These are phyloP conservation scores for Cyprinodon diabolis DNA, from an alignment of 2,797 vertebrate genomes.

Conservation along the genomic window DNA sequence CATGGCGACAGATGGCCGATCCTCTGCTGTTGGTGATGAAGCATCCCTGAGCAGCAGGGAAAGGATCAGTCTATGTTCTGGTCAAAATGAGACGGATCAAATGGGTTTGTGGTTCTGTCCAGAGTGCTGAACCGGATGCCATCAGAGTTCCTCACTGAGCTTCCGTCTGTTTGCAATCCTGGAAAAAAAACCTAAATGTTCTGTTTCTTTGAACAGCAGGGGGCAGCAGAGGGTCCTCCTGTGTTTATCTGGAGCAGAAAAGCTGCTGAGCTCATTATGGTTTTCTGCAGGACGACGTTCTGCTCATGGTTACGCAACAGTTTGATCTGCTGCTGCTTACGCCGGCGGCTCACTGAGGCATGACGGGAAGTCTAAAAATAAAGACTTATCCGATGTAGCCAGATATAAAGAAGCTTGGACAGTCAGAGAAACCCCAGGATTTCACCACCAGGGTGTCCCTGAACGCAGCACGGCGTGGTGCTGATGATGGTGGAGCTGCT, in stretches of 20 bases:
- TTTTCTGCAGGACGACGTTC: conserved; percentile 20
- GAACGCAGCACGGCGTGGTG: conserved; percentile 19
- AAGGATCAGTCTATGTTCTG: no score
- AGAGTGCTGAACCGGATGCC: no score
- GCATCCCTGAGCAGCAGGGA: no score
- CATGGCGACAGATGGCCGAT: no score
- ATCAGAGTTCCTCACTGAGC: neutral
- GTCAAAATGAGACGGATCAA: no score
- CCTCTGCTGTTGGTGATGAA: no score
- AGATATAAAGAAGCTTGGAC: conserved; percentile 3
- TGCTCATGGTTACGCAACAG: conserved; percentile 40
- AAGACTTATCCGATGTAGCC: conserved; percentile 5
- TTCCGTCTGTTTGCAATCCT: no score
- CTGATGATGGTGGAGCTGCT: neutral
- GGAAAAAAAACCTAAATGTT: neutral
- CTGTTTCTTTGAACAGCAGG: conserved; percentile 23
- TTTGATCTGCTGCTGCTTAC: conserved; percentile 25
- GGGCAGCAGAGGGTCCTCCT: conserved; percentile 17
- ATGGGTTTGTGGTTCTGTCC: no score
- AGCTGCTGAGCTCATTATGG: conserved; percentile 34
- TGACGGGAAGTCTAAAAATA: conserved; percentile 54
- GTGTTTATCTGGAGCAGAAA: conserved; percentile 33
- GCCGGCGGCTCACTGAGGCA: conserved; percentile 39
- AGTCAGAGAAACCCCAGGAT: conserved; percentile 2
- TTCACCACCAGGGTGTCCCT: conserved; percentile 13